phyloP scores from a whole-genome alignment of 2,797 vertebrate genomes.

The Cygnus olor region DNA sequence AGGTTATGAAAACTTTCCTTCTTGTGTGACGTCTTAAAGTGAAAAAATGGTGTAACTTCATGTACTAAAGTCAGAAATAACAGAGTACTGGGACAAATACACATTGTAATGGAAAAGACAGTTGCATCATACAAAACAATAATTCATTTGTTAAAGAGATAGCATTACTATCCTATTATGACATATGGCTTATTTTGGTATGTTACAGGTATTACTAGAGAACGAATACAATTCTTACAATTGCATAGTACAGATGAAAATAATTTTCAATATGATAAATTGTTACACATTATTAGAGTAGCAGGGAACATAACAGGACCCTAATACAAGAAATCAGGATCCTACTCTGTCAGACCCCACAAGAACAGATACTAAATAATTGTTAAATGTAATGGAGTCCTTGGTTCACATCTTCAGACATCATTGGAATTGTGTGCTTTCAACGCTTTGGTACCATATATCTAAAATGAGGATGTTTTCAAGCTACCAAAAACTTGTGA shows the following conservation, averaged over 20 bases:
- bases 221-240: not conserved
- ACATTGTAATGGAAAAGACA: not conserved
- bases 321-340: accelerated
- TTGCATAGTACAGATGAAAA: not conserved
- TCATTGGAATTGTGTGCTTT: not conserved
- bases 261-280: not conserved
- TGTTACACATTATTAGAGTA: not conserved
- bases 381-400: not conserved
- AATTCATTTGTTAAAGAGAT: not conserved
- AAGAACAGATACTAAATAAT: not conserved
- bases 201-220: not conserved
- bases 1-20: not conserved
- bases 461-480: not conserved
- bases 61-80: not conserved
- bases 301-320: not conserved
- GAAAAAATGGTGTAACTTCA: not conserved
- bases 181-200: not conserved
- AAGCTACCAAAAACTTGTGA: not conserved
- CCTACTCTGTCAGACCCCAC: not conserved
- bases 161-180: not conserved
- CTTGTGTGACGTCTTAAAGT: not conserved
- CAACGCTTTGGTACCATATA: not conserved
- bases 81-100: not conserved
- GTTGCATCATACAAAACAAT: not conserved
- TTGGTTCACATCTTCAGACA: not conserved